Conservation (phyloP, 2,797 vertebrate genomes). For the Myotis vivesi region DNA sequence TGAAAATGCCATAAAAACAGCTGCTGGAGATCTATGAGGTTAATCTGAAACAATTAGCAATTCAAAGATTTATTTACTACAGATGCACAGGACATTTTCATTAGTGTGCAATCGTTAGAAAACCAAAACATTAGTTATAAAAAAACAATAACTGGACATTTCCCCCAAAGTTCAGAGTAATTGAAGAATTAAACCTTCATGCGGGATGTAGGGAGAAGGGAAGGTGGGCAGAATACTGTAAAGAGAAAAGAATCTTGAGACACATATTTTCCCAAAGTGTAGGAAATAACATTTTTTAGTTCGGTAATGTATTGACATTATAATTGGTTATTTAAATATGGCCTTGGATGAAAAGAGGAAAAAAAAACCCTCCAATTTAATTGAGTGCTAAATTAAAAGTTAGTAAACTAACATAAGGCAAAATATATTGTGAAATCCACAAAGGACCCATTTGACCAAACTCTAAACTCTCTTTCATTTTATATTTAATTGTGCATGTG, state of each 20-base stretch:
- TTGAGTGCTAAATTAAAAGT: constrained; percentile 44
- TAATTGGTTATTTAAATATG: constrained; percentile 46
- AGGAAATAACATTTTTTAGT: constrained; percentile 62
- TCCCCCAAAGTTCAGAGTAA: constrained; percentile 47
- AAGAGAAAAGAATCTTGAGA: constrained; percentile 48
- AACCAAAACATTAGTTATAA: constrained; percentile 61
- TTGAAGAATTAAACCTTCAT: constrained; percentile 49
- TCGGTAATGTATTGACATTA: constrained; percentile 8
- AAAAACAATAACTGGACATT: neutral
- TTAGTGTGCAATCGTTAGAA: constrained; percentile 55
- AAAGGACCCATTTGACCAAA: neutral
- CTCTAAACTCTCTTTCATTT: constrained; percentile 31
- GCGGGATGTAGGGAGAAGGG: neutral
- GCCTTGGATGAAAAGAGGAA: neutral
- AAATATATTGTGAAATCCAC: constrained; percentile 47
- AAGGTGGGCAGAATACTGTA: neutral
- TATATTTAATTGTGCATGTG: neutral
- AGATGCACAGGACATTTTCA: constrained; percentile 66
- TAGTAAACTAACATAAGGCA: constrained; percentile 45
- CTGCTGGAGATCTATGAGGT: constrained; percentile 59
- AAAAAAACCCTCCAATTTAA: neutral
- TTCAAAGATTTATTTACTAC: constrained; percentile 72
- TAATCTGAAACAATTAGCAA: constrained; percentile 71
- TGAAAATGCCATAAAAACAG: constrained; percentile 49
- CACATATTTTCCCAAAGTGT: neutral